Evolutionary conservation across 1,140 invertebrate genomes (phyloP).

Genomic region (Thereuonema tuberculata): DNA sequence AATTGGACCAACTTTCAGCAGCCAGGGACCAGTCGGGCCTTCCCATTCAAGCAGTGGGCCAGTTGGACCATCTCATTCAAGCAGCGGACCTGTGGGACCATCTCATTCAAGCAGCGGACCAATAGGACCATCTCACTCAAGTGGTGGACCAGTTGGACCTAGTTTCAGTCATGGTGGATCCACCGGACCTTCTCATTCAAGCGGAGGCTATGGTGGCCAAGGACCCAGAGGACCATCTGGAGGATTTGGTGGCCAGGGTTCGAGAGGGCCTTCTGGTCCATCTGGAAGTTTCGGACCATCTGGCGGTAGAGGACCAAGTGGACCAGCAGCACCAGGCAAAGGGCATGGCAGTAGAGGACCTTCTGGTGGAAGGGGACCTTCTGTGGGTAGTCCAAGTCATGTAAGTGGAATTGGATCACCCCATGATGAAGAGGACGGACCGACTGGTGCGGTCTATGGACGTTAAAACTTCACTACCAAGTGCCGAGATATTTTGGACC

Average conservation of each 20-base stretch:
- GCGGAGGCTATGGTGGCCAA: neutral
- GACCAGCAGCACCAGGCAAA: neutral
- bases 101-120: neutral
- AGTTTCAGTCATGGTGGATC: neutral
- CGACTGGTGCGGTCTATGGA: no score
- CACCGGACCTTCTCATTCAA: neutral
- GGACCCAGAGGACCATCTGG: neutral
- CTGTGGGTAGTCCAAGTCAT: no score
- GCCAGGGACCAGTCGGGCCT: neutral
- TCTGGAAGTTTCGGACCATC: no score
- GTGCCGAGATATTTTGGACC: no score
- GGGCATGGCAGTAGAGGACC: neutral
- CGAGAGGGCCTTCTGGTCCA: no score
- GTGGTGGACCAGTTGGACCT: neutral
- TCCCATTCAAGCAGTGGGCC: neutral
- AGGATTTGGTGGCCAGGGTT: neutral
- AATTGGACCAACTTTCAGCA: neutral
- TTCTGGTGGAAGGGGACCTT: no score
- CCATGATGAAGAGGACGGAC: no score
- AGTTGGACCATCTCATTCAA: neutral
- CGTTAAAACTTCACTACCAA: no score
- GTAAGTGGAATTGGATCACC: no score
- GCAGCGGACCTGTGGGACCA: neutral
- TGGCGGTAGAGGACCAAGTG: neutral
- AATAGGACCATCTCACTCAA: neutral